Evolutionary conservation across 1,140 invertebrate genomes (phyloP).

Genomic region (Halyomorpha halys): DNA sequence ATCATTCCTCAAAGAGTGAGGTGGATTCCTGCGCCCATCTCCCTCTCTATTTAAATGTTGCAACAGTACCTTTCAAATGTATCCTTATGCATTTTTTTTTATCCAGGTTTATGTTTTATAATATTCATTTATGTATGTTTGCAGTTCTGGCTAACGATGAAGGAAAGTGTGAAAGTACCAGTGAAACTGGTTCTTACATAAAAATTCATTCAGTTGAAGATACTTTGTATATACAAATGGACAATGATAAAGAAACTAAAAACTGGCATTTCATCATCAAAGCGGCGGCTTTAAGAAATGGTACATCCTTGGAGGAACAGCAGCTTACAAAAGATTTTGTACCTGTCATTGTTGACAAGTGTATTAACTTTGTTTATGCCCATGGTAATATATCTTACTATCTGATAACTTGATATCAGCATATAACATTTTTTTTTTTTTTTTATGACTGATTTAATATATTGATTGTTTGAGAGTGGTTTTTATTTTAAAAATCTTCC

Average conservation of each 20-base stretch:
- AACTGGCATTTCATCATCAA: conserved; percentile 61
- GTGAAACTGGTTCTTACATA: conserved; percentile 49
- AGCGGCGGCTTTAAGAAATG: conserved; percentile 63
- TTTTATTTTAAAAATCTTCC: too few relatives aligned
- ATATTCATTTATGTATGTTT: conserved; percentile 25
- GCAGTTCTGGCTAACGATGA: conserved; percentile 42
- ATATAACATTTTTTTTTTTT: too few relatives aligned
- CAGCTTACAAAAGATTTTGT: conserved; percentile 76
- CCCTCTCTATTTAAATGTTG: too few relatives aligned
- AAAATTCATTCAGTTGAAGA: conserved; percentile 51
- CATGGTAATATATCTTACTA: conserved; percentile 60
- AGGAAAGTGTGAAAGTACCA: conserved; percentile 23
- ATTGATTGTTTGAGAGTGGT: too few relatives aligned
- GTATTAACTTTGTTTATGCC: conserved; percentile 75
- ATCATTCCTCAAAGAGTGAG: too few relatives aligned
- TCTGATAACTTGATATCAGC: too few relatives aligned
- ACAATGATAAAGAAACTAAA: conserved; percentile 41
- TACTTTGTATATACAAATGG: conserved; percentile 60
- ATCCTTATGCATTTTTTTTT: too few relatives aligned
- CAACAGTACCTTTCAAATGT: too few relatives aligned
- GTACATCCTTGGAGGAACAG: conserved; percentile 63
- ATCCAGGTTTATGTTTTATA: background rate
- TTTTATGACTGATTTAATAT: too few relatives aligned
- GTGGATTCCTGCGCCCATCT: too few relatives aligned
- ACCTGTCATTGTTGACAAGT: conserved; percentile 81